Base-by-base conservation (phyloP, 2,797 vertebrate species). In the Pseudopleuronectes americanus region DNA sequence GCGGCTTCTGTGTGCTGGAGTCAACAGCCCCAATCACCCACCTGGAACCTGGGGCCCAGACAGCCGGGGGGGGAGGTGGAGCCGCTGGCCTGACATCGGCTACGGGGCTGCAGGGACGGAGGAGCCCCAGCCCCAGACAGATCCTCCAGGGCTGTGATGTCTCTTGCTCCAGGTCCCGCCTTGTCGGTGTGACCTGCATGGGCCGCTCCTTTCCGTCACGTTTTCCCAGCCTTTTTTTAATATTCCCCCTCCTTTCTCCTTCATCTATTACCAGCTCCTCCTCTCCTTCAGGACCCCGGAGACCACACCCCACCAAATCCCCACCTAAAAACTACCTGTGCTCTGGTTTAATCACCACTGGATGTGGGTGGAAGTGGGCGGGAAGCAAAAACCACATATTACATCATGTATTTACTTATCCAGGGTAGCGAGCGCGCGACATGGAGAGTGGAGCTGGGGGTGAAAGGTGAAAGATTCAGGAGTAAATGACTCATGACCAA, bases 401-500 rank as follows among this genome's bases (percentile, higher is more conserved):
- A 90, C 90, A 87, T 92, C 90, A 93, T 88, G 68, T 90, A 84
- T 92, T 93, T 92, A 90, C 92, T 91, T 87, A 90, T 89, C 80
- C 87, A 80, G 87, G 85, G 76, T 74, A 84, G 88, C 87, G 58
- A 74, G 73, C 74, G 68, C 72, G 66, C 87, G 81, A 88, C 87
- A 85, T 68, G 82, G 77, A 87, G 88, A 90, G 86, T 85, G 81
- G 85, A 86, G 83, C 67, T 64, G 12, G 83, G 74, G 91, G 90
- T 92, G 77, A 92, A 90, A 92, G 92, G 91, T 91, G 85, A 93
- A 91, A 91, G 91, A 92, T 89, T 91, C 81, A 48, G 77, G 87
- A 90, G 87, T 92, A 90, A 93, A 92, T 92, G 90, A 93, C 85
- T 93, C 90, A 91, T 92, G 90, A 92, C 90, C 89, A 89, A 89